Percentiles rank a stretch among this genome's conserved stretches.
phyloP scores from a whole-genome alignment of 2,113 vertebrate species.

The Benitochromis conjunctus region DNA sequence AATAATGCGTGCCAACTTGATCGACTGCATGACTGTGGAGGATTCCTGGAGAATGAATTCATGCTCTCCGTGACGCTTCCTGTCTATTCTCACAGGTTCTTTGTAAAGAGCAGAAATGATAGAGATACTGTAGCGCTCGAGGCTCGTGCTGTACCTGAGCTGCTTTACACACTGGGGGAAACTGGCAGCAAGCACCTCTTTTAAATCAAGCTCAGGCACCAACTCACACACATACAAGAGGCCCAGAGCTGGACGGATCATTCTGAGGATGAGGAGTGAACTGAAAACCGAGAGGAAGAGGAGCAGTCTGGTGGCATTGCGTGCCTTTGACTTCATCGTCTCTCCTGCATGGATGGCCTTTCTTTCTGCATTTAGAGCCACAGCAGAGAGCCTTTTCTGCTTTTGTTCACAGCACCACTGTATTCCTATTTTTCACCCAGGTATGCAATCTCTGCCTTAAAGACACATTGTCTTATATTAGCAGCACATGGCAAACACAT shows the following conservation, averaged over 20 bases:
- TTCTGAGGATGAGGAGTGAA: background rate
- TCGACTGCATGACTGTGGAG: background rate
- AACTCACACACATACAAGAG: background rate
- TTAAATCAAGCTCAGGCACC: background rate
- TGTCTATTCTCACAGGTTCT: background rate
- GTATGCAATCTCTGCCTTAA: background rate
- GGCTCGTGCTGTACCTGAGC: background rate
- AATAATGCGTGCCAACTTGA: background rate
- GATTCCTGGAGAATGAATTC: background rate
- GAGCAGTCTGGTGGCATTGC: background rate
- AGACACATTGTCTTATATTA: background rate
- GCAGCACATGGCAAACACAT: background rate
- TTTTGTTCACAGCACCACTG: background rate
- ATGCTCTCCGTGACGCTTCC: background rate
- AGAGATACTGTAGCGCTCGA: accelerated
- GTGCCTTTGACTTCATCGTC: background rate
- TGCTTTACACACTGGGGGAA: background rate
- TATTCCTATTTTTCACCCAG: background rate
- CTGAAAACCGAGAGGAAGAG: background rate
- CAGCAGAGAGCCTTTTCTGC: background rate
- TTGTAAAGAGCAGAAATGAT: background rate
- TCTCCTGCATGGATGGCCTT: background rate
- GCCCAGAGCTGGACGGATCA: background rate
- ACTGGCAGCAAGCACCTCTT: background rate
- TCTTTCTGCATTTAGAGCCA: background rate